Percentiles rank a stretch among this genome's conserved stretches.
Evolutionary conservation across 2,888 invertebrate genomes (phyloP).

Genomic region (Hypolimnas misippus): DNA sequence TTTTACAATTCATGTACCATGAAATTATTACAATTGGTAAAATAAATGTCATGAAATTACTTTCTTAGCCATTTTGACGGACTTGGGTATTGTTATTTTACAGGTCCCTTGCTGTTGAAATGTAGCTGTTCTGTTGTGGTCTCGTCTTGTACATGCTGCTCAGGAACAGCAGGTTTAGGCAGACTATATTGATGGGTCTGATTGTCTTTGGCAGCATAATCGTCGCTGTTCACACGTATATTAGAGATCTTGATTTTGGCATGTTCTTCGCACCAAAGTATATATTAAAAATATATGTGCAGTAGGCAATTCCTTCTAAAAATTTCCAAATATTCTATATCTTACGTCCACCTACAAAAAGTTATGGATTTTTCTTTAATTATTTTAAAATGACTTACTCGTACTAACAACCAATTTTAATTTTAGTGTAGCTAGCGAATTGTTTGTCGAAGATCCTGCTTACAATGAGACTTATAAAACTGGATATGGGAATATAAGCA

Average conservation of each 20-base stretch:
- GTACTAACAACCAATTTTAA: too few species aligned
- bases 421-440: too few species aligned
- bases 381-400: too few species aligned
- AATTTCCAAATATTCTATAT: too few species aligned
- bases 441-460: slow-evolving; percentile 35
- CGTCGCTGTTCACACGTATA: neutral
- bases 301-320: too few species aligned
- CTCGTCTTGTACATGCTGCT: neutral
- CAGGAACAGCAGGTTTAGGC: neutral
- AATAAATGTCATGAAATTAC: too few species aligned
- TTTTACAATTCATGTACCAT: too few species aligned
- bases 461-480: slow-evolving; percentile 57
- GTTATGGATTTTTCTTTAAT: too few species aligned
- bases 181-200: neutral
- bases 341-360: too few species aligned
- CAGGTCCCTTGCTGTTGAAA: neutral
- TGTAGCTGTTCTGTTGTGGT: neutral
- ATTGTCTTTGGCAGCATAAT: neutral
- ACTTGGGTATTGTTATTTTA: too few species aligned
- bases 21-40: too few species aligned
- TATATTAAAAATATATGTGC: neutral
- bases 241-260: neutral
- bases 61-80: too few species aligned
- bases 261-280: neutral
- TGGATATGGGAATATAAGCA: slow-evolving; percentile 55